Percentiles rank a stretch among this genome's conserved stretches.
These are phyloP conservation scores for Ceratosolen fusciceps DNA, from an alignment of 1,140 invertebrate genomes.

Conservation along the genomic window DNA sequence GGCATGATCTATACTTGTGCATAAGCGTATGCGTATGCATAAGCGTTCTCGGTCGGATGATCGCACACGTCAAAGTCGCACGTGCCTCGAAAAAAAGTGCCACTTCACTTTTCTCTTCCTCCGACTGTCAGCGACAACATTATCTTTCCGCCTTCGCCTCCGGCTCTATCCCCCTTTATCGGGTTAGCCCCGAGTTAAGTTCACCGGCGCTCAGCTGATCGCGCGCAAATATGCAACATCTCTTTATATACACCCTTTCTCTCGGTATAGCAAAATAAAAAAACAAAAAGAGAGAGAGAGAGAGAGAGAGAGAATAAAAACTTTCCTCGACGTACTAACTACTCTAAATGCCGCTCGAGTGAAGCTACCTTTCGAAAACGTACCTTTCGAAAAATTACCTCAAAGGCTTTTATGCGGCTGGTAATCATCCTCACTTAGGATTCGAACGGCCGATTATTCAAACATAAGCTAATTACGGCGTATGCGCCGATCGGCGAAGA, in stretches of 20 bases:
- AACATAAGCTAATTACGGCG: too few species aligned
- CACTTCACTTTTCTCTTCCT: neutral
- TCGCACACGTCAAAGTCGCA: constrained; percentile 30
- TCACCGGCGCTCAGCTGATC: neutral
- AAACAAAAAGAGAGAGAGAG: too few species aligned
- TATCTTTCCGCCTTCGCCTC: neutral
- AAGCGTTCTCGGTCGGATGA: constrained; percentile 32
- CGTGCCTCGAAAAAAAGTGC: constrained; percentile 32
- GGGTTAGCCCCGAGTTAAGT: neutral
- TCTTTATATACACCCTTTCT: neutral
- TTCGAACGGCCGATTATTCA: too few species aligned
- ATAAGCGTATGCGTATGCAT: neutral
- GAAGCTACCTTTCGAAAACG: too few species aligned
- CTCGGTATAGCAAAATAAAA: too few species aligned
- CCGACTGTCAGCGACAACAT: neutral
- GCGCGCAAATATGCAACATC: constrained; percentile 14
- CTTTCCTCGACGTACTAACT: too few species aligned
- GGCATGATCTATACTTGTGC: neutral
- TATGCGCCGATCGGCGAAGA: too few species aligned
- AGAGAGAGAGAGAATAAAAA: too few species aligned
- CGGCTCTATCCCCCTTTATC: constrained; percentile 4
- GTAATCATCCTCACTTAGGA: too few species aligned
- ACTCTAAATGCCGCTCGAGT: too few species aligned
- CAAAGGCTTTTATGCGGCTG: too few species aligned
- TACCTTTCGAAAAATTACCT: too few species aligned